A percentile compares a stretch with the other conserved stretches of the same genome.
These are phyloP conservation scores for Sternotherus odoratus DNA, from an alignment of 2,797 vertebrate species.

Conservation along the genomic window DNA sequence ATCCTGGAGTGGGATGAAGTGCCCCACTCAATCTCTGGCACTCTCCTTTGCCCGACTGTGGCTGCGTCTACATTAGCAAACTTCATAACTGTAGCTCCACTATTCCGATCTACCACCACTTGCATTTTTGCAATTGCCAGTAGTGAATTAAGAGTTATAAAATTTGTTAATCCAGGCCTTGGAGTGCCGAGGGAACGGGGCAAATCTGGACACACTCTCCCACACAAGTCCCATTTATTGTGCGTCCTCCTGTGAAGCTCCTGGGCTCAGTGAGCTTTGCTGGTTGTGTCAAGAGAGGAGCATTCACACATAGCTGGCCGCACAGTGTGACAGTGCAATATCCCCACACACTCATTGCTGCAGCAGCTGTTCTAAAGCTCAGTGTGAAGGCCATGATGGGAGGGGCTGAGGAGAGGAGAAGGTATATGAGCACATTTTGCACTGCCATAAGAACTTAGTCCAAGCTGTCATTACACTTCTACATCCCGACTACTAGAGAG, in stretches of 20 bases:
- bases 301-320: background rate
- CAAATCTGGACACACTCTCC: constrained; percentile 25
- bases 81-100: background rate
- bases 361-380: background rate
- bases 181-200: background rate
- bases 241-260: constrained; percentile 8
- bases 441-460: background rate
- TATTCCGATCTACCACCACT: background rate
- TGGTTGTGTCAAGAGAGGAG: background rate
- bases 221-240: background rate
- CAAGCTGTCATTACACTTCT: background rate
- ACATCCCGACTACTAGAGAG: background rate
- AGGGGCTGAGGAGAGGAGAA: background rate
- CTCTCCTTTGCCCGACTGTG: background rate
- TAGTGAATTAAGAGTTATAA: background rate
- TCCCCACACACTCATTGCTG: background rate
- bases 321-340: background rate
- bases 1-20: background rate
- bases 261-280: constrained; percentile 16
- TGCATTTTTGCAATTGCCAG: background rate
- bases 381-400: background rate
- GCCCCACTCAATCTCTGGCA: background rate
- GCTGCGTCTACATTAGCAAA: background rate
- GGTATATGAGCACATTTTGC: background rate
- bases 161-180: constrained; percentile 22